Percentiles rank a stretch among this genome's conserved stretches.
phyloP scores from a whole-genome alignment of 2,797 vertebrate species.

The Micrastur ruficollis region DNA sequence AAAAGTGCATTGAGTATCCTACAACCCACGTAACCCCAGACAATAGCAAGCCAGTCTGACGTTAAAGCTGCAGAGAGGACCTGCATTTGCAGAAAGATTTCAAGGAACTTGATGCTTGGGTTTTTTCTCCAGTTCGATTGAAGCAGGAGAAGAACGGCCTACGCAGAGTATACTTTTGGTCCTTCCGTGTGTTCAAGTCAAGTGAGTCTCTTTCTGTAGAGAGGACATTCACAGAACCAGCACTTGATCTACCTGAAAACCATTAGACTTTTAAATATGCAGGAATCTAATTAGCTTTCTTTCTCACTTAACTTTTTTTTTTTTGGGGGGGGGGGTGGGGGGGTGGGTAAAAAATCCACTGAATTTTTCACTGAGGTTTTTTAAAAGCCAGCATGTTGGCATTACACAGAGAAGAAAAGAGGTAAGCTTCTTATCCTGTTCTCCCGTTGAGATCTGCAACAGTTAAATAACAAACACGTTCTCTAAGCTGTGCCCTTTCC shows the following conservation, averaged over 20 bases:
- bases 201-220: constrained; percentile 8
- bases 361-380: constrained; percentile 66
- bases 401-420: constrained; percentile 47
- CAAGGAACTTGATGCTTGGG: not conserved
- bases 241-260: constrained; percentile 65
- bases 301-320: constrained; percentile 26
- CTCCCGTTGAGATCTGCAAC: constrained; percentile 46
- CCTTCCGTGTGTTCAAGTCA: constrained; percentile 8
- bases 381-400: constrained; percentile 66
- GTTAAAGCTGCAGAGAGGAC: not conserved
- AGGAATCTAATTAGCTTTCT: constrained; percentile 57
- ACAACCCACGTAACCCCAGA: constrained; percentile 11
- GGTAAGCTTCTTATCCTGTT: constrained; percentile 36
- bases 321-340: accelerated
- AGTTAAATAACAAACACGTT: not conserved
- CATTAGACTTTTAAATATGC: constrained; percentile 66
- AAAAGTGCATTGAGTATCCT: constrained; percentile 46
- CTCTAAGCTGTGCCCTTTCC: constrained; percentile 17
- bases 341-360: not conserved
- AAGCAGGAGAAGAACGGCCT: not conserved
- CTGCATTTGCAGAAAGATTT: constrained; percentile 12
- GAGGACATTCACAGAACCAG: constrained; percentile 40
- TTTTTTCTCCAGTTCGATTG: constrained; percentile 14
- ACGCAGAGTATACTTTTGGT: not conserved
- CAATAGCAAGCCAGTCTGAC: not conserved